Percentiles rank a stretch among this genome's conserved stretches.
Evolutionary conservation across 2,113 vertebrate species (phyloP).

Genomic region (Cairina moschata): DNA sequence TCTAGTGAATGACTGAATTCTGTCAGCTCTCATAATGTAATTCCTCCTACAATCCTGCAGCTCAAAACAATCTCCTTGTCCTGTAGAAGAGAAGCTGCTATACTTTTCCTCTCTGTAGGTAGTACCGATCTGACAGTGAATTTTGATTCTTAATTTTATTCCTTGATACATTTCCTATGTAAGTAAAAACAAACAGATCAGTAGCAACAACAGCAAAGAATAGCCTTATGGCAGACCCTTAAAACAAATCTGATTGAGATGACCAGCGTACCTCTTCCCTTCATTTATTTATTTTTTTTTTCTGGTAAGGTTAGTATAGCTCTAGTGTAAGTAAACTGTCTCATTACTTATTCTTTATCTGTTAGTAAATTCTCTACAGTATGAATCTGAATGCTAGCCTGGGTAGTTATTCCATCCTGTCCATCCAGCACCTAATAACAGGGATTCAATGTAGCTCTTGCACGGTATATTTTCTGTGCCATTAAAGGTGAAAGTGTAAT

Average conservation of each 20-base stretch:
- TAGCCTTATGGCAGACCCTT: background rate
- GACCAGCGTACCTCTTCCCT: background rate
- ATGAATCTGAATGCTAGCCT: background rate
- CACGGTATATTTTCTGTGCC: slow-evolving; percentile 18
- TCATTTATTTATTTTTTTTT: background rate
- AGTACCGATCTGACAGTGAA: background rate
- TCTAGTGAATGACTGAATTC: background rate
- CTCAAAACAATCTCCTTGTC: background rate
- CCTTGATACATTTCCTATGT: background rate
- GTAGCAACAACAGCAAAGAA: background rate
- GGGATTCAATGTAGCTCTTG: background rate
- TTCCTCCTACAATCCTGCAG: fast-evolving
- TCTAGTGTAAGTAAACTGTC: background rate
- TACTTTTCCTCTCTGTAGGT: background rate
- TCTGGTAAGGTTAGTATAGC: background rate
- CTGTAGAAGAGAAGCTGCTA: background rate
- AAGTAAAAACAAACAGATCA: background rate
- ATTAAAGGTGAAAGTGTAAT: slow-evolving; percentile 68
- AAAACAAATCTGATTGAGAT: background rate
- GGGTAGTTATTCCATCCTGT: background rate
- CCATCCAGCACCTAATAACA: background rate
- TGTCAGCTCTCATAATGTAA: background rate
- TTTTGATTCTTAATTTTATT: background rate
- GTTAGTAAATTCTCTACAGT: slow-evolving; percentile 16
- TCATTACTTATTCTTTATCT: background rate